Percentiles rank a stretch among this genome's conserved stretches.
These are phyloP conservation scores for Xestobium rufovillosum DNA, from an alignment of 2,888 invertebrate genomes.

Conservation along the genomic window DNA sequence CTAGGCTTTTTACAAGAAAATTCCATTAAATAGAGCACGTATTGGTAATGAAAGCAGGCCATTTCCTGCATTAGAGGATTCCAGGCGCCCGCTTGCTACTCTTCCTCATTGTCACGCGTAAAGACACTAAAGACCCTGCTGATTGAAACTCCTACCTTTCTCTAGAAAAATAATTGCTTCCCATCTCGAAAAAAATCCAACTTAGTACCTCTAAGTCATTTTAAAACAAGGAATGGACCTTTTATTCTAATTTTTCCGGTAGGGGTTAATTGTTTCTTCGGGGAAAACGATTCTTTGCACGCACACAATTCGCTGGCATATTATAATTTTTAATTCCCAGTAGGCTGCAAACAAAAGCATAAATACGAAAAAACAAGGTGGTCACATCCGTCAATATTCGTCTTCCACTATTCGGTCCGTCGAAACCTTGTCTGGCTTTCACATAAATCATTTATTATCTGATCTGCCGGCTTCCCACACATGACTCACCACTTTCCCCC, in stretches of 20 bases:
- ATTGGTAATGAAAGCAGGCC: slow-evolving; percentile 43
- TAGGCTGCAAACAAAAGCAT: too few species aligned
- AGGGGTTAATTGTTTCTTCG: too few species aligned
- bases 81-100: slow-evolving; percentile 7
- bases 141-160: slow-evolving; percentile 44
- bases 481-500: slow-evolving; percentile 2
- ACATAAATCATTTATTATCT: not conserved
- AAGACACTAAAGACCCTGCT: slow-evolving; percentile 42
- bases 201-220: slow-evolving; percentile 32
- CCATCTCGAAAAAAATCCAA: slow-evolving; percentile 31
- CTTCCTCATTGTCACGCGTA: slow-evolving; percentile 40
- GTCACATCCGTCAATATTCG: too few species aligned
- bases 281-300: too few species aligned
- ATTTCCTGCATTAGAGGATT: slow-evolving; percentile 37
- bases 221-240: too few species aligned
- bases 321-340: too few species aligned
- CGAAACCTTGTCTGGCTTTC: too few species aligned
- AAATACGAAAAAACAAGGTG: too few species aligned
- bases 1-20: slow-evolving; percentile 44
- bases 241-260: too few species aligned
- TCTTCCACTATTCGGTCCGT: too few species aligned
- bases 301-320: too few species aligned
- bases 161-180: slow-evolving; percentile 38
- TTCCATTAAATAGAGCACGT: slow-evolving; percentile 45
- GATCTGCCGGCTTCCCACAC: not conserved